Evolutionary conservation across 2,797 vertebrate genomes (phyloP).

Genomic region (Oryzias sinensis): DNA sequence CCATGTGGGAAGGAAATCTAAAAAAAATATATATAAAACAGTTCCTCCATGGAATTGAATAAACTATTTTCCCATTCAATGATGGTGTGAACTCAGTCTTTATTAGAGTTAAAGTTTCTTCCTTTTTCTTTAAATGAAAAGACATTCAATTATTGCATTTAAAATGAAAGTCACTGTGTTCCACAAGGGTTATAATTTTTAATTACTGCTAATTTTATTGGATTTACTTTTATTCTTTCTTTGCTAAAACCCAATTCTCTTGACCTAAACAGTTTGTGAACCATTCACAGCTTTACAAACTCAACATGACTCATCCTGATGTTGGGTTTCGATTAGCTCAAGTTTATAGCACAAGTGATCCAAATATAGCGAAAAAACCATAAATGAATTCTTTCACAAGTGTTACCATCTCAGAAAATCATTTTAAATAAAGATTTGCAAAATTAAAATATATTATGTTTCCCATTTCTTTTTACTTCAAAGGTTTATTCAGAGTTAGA

Average conservation of each 20-base stretch:
- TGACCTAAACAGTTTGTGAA: background rate
- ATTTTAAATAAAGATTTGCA: too few relatives aligned
- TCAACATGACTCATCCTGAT: background rate
- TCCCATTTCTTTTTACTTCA: too few relatives aligned
- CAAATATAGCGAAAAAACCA: background rate
- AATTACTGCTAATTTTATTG: conserved; percentile 7
- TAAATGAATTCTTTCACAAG: background rate
- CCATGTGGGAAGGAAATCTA: background rate
- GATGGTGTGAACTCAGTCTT: background rate
- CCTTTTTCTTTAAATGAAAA: background rate
- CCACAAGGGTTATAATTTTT: background rate
- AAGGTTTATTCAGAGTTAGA: too few relatives aligned
- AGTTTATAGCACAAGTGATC: background rate
- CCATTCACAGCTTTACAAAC: background rate
- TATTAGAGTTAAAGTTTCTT: too few relatives aligned
- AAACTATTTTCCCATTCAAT: background rate
- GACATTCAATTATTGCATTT: conserved; percentile 4
- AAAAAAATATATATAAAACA: too few relatives aligned
- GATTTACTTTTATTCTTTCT: background rate
- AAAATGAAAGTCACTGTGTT: conserved; percentile 8
- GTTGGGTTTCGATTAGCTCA: background rate
- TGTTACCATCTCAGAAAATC: too few relatives aligned
- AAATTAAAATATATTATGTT: too few relatives aligned
- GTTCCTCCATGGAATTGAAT: background rate
- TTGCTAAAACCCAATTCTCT: background rate